These are phyloP conservation scores for Leucophenga varia DNA, from an alignment of 1,140 invertebrate genomes.

Conservation along the genomic window DNA sequence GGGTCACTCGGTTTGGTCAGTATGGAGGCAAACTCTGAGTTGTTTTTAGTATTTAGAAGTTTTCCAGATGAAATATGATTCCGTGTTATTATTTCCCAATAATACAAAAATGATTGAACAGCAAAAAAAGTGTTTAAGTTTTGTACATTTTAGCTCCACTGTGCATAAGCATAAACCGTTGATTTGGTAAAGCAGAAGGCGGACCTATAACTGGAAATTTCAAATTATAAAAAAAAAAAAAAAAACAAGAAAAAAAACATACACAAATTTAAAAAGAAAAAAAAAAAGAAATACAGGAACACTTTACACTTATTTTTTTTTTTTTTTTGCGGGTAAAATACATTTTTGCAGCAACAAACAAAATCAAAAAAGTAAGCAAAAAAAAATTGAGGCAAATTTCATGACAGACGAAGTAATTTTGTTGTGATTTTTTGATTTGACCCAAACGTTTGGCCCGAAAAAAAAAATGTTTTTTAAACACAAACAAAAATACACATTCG, in stretches of 20 bases:
- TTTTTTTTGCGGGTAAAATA: constrained; percentile 10
- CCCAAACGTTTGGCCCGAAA: constrained; percentile 34
- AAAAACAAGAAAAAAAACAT: constrained; percentile 21
- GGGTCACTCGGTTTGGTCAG: too few species aligned
- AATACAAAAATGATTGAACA: too few species aligned
- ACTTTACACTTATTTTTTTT: constrained; percentile 29
- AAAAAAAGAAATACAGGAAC: constrained; percentile 32
- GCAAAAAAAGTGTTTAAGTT: too few species aligned
- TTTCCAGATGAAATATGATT: too few species aligned
- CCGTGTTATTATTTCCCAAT: too few species aligned
- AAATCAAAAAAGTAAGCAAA: constrained; percentile 16
- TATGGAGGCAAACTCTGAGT: too few species aligned
- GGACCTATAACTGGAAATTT: constrained; percentile 44
- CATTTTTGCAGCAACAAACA: constrained; percentile 31
- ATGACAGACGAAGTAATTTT: constrained; percentile 48
- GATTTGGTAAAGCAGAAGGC: constrained; percentile 37
- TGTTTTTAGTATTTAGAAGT: too few species aligned
- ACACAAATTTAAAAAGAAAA: constrained; percentile 20
- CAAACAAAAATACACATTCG: constrained; percentile 1
- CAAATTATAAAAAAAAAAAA: constrained; percentile 32
- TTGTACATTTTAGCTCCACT: constrained; percentile 8
- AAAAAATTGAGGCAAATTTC: constrained; percentile 48
- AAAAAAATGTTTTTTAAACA: too few species aligned
- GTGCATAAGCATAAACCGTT: constrained; percentile 17
- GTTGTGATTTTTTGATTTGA: constrained; percentile 52